Conservation (phyloP, 2,113 vertebrate genomes). For the Notechis scutatus region DNA sequence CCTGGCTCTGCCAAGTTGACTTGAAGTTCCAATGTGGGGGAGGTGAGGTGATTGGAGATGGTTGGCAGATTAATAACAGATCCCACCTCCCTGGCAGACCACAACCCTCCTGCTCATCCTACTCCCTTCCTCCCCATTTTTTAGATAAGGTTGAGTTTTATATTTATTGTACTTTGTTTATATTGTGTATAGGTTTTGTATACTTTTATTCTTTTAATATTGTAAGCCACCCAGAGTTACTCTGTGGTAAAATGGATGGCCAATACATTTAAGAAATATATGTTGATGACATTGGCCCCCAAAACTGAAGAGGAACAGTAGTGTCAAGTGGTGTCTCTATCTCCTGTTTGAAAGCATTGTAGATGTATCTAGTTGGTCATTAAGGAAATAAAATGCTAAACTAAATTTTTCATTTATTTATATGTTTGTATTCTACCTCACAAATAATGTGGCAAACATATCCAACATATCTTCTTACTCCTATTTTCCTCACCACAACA, state of each 20-base stretch:
- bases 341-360: not conserved
- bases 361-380: not conserved
- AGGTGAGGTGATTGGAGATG: not conserved
- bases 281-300: not conserved
- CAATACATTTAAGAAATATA: not conserved
- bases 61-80: not conserved
- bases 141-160: not conserved
- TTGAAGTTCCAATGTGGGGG: not conserved
- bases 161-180: not conserved
- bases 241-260: not conserved
- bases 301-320: not conserved
- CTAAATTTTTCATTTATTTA: not conserved
- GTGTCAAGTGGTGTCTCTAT: not conserved
- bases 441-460: not conserved
- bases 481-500: not conserved
- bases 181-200: not conserved
- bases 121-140: not conserved
- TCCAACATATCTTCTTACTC: not conserved
- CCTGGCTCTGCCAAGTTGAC: not conserved
- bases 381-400: not conserved
- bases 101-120: not conserved
- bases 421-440: not conserved
- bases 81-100: not conserved
- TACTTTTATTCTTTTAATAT: not conserved
- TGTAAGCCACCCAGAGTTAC: not conserved